Evolutionary conservation across 2,888 invertebrate species (phyloP), one percentile per base, ranked within the genome.

Genomic region (Drosophila emarginata): DNA sequence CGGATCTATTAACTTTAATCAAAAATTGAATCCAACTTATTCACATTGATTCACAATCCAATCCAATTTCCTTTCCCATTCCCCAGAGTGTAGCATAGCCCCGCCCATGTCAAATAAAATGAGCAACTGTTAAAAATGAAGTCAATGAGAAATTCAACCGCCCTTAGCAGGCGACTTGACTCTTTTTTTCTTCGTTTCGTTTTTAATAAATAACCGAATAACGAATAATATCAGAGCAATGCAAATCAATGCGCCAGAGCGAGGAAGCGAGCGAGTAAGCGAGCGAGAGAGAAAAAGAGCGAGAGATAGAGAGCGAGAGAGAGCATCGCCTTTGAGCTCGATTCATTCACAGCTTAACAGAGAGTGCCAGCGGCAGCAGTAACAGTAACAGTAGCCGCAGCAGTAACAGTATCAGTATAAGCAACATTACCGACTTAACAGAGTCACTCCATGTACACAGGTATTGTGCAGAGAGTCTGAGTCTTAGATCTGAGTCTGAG

Each of bases 171-270:
- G 78, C 58, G 76, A 67, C 21, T 45, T 45, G 45, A 45, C 45
- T 45, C 45, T 45, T 45, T 32, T 32, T 11, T 32, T 45, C 45
- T 45, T 45, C 45, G 21, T 45, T 21, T 76, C 73, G 40, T 26
- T 45, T 78, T 73, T 72, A 74, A 83, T 79, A 82, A 83, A 87
- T 79, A 82, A 71, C 72, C 80, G 76, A 86, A 83, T 86, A 88
- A 86, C 84, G 84, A 85, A 85, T 88, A 87, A 88, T 85, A 85
- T 75, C 84, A 79, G 87, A 77, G 84, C 84, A 84, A 88, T 85
- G 81, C 79, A 83, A 85, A 84, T 86, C 40, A 74, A 45, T 45
- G 54, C 40, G 28, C 21, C 45, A 45, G 45, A 45, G 45, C 21
- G 45, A 45, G 45, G 45, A 45, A 32, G 32, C 32, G 12, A 75